Base-by-base conservation (phyloP, 2,888 invertebrate genomes). In the Tridacna crocea region DNA sequence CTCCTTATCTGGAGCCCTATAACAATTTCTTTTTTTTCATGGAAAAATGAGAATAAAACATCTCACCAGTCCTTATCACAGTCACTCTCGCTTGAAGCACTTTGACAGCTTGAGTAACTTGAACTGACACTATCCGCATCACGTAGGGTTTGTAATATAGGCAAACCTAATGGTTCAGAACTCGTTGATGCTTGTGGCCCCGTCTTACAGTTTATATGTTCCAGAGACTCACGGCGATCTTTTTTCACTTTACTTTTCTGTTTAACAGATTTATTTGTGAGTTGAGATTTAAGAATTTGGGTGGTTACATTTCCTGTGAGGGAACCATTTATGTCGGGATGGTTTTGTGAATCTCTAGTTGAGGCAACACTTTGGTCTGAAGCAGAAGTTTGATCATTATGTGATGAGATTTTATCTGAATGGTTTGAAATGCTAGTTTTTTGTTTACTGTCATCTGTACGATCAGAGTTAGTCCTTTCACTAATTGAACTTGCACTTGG, bases 31-130 rank as follows among this genome's bases (percentile, higher is more conserved):
- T 36, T 8, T 36, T 36, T 36, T 36, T 36, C 36, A 36, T 36
- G 36, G 36, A 36, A 63, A 63, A 26, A 22, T 17, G 63, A 63
- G 2, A n/a, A 10, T 22, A 63, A n/a, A 63, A 46, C n/a, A n/a
- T 65, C 82, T 82, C 80, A 91, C 91, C 91, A 90, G 72, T 89
- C 90, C 61, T 87, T 85, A 65, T 90, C 91, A 87, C 88, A 89
- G 61, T 91, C 90, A 82, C 87, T 86, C 26, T 90, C 90, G 73
- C 85, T 83, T 36, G 78, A 83, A 46, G 75, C 80, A 58, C 88
- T 83, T 26, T 81, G 79, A 36, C 82, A 86, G 75, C 88, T 89
- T 22, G 89, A 90, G 75, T 89, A 87, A 78, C 79, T 87, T 36
- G 36, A 36, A 68, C 78, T 80, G 4, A 78, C 61, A 72, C 83